Evolutionary conservation across 2,113 vertebrate genomes (phyloP).

Genomic region (Entelurus aequoreus): DNA sequence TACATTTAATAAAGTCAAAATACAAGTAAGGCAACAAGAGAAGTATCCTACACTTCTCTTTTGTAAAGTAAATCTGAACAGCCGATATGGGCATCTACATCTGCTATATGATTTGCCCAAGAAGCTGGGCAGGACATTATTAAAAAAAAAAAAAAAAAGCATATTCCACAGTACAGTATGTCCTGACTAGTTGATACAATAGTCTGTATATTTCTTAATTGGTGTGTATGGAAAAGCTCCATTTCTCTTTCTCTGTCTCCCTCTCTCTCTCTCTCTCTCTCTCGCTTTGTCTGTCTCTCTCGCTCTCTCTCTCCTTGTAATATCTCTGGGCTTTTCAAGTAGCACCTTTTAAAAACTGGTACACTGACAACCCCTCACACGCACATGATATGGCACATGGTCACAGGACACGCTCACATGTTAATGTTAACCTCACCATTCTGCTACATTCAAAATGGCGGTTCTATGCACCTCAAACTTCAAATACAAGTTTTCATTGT

Average conservation of each 20-base stretch:
- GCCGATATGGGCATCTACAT: too few relatives aligned
- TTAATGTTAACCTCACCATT: neutral
- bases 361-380: neutral
- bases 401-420: neutral
- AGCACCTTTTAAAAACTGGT: neutral
- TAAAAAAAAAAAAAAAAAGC: too few relatives aligned
- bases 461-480: neutral
- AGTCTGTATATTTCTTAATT: neutral
- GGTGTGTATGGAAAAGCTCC: slow-evolving; percentile 1
- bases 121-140: too few relatives aligned
- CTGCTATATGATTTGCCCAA: too few relatives aligned
- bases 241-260: neutral
- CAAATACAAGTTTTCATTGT: neutral
- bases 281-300: too few relatives aligned
- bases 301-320: neutral
- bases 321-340: neutral
- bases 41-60: too few relatives aligned
- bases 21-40: too few relatives aligned
- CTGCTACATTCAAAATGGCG: neutral
- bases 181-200: neutral
- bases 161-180: neutral
- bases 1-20: too few relatives aligned
- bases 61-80: too few relatives aligned
- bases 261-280: too few relatives aligned
- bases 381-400: neutral